phyloP scores from a whole-genome alignment of 2,888 invertebrate genomes.

The Dryomyza anilis region DNA sequence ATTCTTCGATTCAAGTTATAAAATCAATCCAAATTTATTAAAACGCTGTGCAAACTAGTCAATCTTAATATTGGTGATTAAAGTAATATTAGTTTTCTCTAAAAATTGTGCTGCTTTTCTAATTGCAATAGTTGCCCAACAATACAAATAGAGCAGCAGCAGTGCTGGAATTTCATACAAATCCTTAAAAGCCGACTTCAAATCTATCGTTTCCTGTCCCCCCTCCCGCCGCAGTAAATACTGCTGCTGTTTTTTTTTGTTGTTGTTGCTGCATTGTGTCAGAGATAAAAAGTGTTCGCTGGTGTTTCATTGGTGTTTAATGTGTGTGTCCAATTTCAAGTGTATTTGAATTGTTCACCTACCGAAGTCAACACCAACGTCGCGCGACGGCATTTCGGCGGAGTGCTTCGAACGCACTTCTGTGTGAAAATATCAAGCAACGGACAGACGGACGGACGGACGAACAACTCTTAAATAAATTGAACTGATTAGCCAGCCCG shows the following conservation, averaged over 20 bases:
- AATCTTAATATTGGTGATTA: no score
- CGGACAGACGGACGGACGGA: not conserved
- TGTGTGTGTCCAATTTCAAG: constrained; percentile 6
- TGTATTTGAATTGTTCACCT: constrained; percentile 5
- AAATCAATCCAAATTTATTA: no score
- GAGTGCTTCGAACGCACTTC: not conserved
- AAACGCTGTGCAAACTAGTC: no score
- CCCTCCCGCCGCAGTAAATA: no score
- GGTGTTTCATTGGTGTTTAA: not conserved
- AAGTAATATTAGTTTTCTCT: no score
- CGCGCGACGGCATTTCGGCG: no score
- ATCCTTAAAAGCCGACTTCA: constrained; percentile 54
- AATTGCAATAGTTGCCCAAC: no score
- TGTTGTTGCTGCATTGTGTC: not conserved
- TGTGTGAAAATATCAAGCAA: not conserved
- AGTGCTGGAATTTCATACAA: constrained; percentile 41
- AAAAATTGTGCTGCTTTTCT: no score
- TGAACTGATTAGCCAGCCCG: no score
- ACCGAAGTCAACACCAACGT: not conserved
- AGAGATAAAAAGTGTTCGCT: no score
- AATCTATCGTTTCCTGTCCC: no score
- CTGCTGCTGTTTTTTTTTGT: not conserved
- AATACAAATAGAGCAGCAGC: constrained; percentile 24
- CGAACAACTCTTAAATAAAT: not conserved
- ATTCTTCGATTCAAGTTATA: no score